phyloP scores from a whole-genome alignment of 1,140 invertebrate species.

The Aphelinus atriplicis region DNA sequence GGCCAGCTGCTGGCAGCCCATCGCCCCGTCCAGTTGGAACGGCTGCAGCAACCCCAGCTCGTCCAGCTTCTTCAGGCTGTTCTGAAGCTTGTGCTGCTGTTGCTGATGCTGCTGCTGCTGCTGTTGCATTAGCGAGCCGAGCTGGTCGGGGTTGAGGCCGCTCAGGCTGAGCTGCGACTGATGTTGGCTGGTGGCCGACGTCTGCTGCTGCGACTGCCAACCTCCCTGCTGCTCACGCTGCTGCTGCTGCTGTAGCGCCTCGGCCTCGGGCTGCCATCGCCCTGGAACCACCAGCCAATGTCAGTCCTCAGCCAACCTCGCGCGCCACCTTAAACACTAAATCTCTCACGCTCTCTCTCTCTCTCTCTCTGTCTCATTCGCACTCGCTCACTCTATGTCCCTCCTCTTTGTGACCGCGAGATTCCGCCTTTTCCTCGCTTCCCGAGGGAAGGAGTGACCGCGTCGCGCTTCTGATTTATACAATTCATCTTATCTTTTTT shows the following conservation, averaged over 20 bases:
- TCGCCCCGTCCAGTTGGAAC: slow-evolving; percentile 44
- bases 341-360: slow-evolving; percentile 52
- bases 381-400: slow-evolving; percentile 25
- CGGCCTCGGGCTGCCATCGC: slow-evolving; percentile 61
- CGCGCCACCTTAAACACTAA: slow-evolving; percentile 65
- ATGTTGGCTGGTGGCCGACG: slow-evolving; percentile 53
- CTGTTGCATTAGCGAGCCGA: slow-evolving; percentile 51
- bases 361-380: slow-evolving; percentile 46
- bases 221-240: slow-evolving; percentile 44
- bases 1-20: slow-evolving; percentile 41
- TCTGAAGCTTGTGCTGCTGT: slow-evolving; percentile 50
- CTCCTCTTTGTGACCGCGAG: slow-evolving; percentile 25
- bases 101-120: slow-evolving; percentile 51
- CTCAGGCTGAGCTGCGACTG: slow-evolving; percentile 44
- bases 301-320: slow-evolving; percentile 58
- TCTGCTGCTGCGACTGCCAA: slow-evolving; percentile 50
- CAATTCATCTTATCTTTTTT: too few species aligned
- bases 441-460: too few species aligned
- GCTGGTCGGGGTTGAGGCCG: slow-evolving; percentile 36
- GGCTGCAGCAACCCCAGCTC: slow-evolving; percentile 52
- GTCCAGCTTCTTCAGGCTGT: slow-evolving; percentile 60
- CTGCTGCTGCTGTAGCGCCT: slow-evolving; percentile 42
- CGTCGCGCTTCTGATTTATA: too few species aligned
- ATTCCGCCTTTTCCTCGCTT: slow-evolving; percentile 15
- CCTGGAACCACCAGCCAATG: slow-evolving; percentile 69